Evolutionary conservation across 2,797 vertebrate species (phyloP).

Genomic region (Helarctos malayanus): DNA sequence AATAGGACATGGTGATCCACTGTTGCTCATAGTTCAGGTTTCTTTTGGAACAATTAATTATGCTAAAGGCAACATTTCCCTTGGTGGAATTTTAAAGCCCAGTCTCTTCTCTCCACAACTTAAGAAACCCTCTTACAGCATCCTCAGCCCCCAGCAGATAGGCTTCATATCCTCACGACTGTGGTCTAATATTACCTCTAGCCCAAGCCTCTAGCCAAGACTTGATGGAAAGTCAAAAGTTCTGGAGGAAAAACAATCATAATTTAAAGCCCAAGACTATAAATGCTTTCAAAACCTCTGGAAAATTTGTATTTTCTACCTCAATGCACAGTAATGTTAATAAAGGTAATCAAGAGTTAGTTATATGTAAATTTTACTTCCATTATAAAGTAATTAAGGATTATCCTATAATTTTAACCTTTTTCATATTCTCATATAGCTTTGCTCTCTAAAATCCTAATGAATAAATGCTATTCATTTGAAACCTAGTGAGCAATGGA

Average conservation of each 20-base stretch:
- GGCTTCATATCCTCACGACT: neutral
- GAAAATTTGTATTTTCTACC: conserved; percentile 64
- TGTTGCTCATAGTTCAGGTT: neutral
- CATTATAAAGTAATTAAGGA: conserved; percentile 59
- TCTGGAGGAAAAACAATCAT: neutral
- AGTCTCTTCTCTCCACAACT: neutral
- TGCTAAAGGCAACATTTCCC: neutral
- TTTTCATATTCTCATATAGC: neutral
- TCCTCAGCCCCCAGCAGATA: rapidly evolving
- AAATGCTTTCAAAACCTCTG: conserved; percentile 34
- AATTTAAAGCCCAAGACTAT: neutral
- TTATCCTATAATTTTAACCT: neutral
- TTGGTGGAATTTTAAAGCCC: neutral
- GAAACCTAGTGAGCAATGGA: neutral
- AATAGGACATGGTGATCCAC: neutral
- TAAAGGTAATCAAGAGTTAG: conserved; percentile 35
- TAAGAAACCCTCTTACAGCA: neutral
- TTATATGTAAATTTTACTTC: conserved; percentile 5
- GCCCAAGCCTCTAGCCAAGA: neutral
- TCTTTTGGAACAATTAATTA: neutral
- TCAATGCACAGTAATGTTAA: neutral
- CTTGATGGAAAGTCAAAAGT: neutral
- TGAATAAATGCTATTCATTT: neutral
- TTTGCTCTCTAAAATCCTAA: conserved; percentile 1
- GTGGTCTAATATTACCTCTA: neutral